Evolutionary conservation across 2,113 vertebrate species (phyloP), one percentile per base, ranked within the genome.

Genomic region (Pelmatolapia mariae): DNA sequence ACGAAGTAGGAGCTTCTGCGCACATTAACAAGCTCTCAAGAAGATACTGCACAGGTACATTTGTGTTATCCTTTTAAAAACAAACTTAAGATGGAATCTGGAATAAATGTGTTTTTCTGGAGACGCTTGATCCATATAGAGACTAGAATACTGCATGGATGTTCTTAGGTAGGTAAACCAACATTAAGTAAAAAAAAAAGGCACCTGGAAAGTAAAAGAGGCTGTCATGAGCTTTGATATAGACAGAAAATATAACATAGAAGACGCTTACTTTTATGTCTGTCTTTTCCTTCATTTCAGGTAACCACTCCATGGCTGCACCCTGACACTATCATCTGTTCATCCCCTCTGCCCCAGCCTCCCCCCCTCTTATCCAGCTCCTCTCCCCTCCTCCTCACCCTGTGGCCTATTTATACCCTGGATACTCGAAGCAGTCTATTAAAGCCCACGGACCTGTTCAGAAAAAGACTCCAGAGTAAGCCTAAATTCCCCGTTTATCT

Each of bases 351-450:
- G 71, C 84, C 81, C 88, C 63, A 53, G 19, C 83, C 53, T 10
- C 78, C 81, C 85, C 85, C 38, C 66, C 33, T 43, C 61, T 63
- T 63, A 63, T n/a, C 31, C 90, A 76, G 29, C 83, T 66, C 59
- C 53, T 84, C 59, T 78, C 63, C 80, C 86, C 85, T 92, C 91
- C 93, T 91, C 87, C 91, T 91, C 93, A 85, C 82, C 91, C 84
- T 68, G 89, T 89, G 86, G 76, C 61, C 90, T 96, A 96, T 96
- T 95, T 94, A 94, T 95, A 94, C 93, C 84, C 85, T 6, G 61
- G 83, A 87, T 87, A 91, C 84, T 91, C 84, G 82, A 81, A 91
- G 82, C 88, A 93, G 89, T 89, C 91, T 85, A 89, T 93, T 91
- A 94, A 89, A 73, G 82, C 89, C 50, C 59, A 13, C 80, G 59